Conservation (phyloP, 2,797 vertebrate species). For the Arremon brunneinucha region DNA sequence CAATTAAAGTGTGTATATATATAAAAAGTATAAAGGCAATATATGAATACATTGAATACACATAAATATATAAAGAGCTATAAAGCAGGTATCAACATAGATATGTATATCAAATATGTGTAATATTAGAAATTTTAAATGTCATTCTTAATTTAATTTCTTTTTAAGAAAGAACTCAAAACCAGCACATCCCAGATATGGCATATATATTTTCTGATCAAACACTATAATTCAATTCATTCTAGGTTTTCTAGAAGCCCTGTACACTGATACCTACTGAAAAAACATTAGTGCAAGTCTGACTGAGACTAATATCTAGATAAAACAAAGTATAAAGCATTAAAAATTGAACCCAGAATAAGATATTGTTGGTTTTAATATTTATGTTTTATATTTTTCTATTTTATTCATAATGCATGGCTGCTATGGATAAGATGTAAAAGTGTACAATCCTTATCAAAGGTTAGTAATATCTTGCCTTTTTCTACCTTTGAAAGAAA, state of each 20-base stretch:
- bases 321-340: neutral
- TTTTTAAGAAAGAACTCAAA: neutral
- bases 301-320: neutral
- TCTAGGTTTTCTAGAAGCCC: neutral
- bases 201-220: neutral
- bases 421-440: neutral
- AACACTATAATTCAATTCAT: neutral
- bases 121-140: neutral
- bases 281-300: neutral
- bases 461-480: neutral
- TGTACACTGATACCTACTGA: neutral
- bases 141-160: neutral
- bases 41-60: neutral
- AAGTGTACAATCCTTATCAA: neutral
- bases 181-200: neutral
- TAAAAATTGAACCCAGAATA: neutral
- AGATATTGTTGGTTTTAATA: neutral
- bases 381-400: neutral
- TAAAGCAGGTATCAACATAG: neutral
- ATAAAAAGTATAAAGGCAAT: neutral
- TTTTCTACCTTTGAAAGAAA: neutral
- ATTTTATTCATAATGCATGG: neutral
- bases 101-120: accelerated
- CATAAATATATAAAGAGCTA: neutral
- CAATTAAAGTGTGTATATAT: neutral